These are phyloP conservation scores for Sciurus carolinensis DNA, from an alignment of 2,797 vertebrate genomes.

Conservation along the genomic window DNA sequence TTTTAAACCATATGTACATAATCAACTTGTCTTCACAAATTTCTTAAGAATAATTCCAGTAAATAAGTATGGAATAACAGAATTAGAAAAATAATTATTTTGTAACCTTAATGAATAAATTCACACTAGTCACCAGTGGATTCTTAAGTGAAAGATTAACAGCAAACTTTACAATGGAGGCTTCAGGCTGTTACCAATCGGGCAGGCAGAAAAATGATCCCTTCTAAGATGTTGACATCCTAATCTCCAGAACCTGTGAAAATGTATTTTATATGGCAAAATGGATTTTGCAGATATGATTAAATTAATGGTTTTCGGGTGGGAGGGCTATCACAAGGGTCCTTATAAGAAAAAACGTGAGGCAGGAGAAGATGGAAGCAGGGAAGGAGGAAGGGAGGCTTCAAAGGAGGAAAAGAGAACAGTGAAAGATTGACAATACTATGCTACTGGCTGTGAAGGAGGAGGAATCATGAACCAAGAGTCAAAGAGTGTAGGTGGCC, in stretches of 20 bases:
- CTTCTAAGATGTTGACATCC: neutral
- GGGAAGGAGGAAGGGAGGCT: neutral
- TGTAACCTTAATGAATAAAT: slow-evolving; percentile 50
- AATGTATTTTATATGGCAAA: neutral
- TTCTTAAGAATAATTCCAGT: slow-evolving; percentile 42
- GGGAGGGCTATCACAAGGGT: neutral
- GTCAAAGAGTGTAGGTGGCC: neutral
- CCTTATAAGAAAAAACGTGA: neutral
- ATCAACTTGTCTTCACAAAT: neutral
- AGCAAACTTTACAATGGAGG: neutral
- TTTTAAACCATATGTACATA: neutral
- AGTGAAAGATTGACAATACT: neutral
- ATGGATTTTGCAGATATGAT: neutral
- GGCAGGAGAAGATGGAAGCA: neutral
- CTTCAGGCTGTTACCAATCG: neutral
- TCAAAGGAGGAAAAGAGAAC: neutral
- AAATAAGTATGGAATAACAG: slow-evolving; percentile 18
- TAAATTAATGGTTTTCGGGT: neutral
- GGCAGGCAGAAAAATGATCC: neutral
- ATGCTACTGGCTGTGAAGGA: neutral
- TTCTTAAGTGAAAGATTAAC: neutral
- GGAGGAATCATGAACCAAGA: neutral
- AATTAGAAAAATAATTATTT: slow-evolving; percentile 45
- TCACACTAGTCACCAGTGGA: neutral
- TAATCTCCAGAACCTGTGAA: neutral